Base-by-base conservation (phyloP, 2,113 vertebrate genomes). In the Neomonachus schauinslandi region DNA sequence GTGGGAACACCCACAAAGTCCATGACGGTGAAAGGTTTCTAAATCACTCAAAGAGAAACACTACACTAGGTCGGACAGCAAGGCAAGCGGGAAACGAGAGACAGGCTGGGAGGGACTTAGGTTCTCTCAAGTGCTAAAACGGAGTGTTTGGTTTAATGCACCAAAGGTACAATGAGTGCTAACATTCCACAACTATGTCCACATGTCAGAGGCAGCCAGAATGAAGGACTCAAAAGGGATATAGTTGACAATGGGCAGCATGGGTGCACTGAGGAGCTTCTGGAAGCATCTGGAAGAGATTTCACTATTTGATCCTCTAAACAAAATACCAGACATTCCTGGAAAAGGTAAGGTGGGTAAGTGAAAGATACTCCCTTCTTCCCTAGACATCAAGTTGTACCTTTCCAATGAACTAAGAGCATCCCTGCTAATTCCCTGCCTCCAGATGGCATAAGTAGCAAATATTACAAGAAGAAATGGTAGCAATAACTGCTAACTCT, bases 151-250 rank as follows among this genome's bases (percentile, higher is more conserved):
- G 21, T 21, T 31, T 55, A 39, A 39, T 3, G 5, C n/a, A 31
- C 55, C 28, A 0, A 11, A 9, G 13, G 7, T 14, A 49, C 9
- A 0, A 6, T 21, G 1, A n/a, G 6, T 12, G 33, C 46, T 33
- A 21, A 59, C 11, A 14, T 1, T 22, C 61, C 26, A 91, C n/a
- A 39, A 2, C 2, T 2, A 18, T 0, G 0, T 46, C 42, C 1
- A 21, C 10, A 16, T 0, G 8, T n/a, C 14, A 71, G 57, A 72
- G 22, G 59, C 21, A 71, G 79, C n/a, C 72, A 19, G 51, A 26
- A 22, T n/a, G 14, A 31, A 67, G 0, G 10, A 15, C 31, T 55
- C 67, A 18, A 33, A 33, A 0, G 1, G 10, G 10, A 15, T 71
- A 42, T 7, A 12, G 7, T 22, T 67, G 53, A 42, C 7, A 9